A percentile compares a stretch with the other conserved stretches of the same genome.
Conservation (phyloP, 2,113 vertebrate genomes). For the Melanotaenia duboulayi region DNA sequence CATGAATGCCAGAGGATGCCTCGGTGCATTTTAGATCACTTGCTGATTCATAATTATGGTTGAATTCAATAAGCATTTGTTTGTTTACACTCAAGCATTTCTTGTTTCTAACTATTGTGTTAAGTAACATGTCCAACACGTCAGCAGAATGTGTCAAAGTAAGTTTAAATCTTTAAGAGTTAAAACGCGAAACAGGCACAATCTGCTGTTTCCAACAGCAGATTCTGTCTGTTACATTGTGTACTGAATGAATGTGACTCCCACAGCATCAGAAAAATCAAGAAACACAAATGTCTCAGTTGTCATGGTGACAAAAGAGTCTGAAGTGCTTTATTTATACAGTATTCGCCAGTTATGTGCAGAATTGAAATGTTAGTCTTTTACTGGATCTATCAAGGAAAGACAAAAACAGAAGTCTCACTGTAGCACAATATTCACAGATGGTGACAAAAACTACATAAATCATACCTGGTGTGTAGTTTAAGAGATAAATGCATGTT, state of each 20-base stretch:
- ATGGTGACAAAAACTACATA: background rate
- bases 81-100: background rate
- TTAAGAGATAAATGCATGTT: too few relatives aligned
- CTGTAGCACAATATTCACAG: background rate
- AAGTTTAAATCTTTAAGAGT: background rate
- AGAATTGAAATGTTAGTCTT: slow-evolving; percentile 14
- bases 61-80: background rate
- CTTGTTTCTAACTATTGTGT: background rate
- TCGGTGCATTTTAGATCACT: background rate
- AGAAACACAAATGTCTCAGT: slow-evolving; percentile 49
- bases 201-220: slow-evolving; percentile 20
- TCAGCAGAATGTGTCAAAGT: background rate
- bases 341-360: slow-evolving; percentile 25
- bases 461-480: background rate
- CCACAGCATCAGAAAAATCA: slow-evolving; percentile 25
- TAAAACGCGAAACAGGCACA: background rate
- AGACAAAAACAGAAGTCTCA: background rate
- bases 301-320: slow-evolving; percentile 69
- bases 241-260: slow-evolving; percentile 29
- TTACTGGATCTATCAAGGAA: slow-evolving; percentile 1
- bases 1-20: background rate
- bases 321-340: slow-evolving; percentile 46
- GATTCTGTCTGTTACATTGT: slow-evolving; percentile 31
- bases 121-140: background rate
- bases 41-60: background rate